Conservation (phyloP, 2,888 invertebrate genomes). For the Ophion slaviceki region DNA sequence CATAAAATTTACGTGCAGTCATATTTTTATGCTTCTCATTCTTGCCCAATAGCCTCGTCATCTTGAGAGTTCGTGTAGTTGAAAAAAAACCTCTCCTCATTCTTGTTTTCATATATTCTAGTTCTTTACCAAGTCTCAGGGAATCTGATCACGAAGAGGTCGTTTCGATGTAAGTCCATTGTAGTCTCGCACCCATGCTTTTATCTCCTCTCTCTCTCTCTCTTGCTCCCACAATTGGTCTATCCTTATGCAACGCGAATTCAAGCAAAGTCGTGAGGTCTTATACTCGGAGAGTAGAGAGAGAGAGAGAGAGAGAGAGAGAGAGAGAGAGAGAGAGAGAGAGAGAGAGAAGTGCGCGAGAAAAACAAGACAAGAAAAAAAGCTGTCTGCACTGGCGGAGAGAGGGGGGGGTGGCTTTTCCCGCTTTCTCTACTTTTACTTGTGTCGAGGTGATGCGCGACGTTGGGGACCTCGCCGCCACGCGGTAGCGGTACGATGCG, state of each 20-base stretch:
- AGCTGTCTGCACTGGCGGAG: constrained; percentile 43
- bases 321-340: constrained; percentile 59
- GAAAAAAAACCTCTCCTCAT: constrained; percentile 29
- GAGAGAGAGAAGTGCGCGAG: not conserved
- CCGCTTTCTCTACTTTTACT: constrained; percentile 42
- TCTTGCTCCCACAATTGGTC: not conserved
- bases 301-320: constrained; percentile 26
- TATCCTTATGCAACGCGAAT: constrained; percentile 67
- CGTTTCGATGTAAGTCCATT: constrained; percentile 56
- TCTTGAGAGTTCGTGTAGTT: not conserved
- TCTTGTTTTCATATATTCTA: constrained; percentile 46
- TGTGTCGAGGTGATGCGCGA: constrained; percentile 56
- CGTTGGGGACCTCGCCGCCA: constrained; percentile 61
- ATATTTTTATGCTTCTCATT: constrained; percentile 18
- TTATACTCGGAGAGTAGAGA: constrained; percentile 51
- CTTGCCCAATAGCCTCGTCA: not conserved
- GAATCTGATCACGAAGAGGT: constrained; percentile 62
- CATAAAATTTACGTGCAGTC: not conserved
- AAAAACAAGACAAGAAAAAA: constrained; percentile 5
- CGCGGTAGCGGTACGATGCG: constrained; percentile 46
- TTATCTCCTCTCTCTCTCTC: not conserved
- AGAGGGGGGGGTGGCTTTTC: constrained; percentile 59
- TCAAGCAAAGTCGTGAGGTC: constrained; percentile 63
- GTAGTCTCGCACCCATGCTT: constrained; percentile 37
- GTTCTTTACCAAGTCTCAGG: constrained; percentile 42